A percentile compares a stretch with the other conserved stretches of the same genome.
phyloP scores from a whole-genome alignment of 1,140 invertebrate species.

The Trachymyrmex cornetzi region DNA sequence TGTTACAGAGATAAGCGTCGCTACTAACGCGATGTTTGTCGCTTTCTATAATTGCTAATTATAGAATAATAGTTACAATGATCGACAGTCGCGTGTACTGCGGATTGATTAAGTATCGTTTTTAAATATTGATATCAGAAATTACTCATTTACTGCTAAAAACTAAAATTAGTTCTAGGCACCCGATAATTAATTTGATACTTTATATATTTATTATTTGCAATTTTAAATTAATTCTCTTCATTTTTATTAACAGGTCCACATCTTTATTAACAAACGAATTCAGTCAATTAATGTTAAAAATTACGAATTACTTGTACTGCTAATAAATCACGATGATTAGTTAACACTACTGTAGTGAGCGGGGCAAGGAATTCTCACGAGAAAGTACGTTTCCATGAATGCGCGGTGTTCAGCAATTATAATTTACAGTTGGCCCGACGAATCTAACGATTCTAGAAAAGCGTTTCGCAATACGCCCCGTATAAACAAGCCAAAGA shows the following conservation, averaged over 20 bases:
- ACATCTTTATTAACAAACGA: not conserved
- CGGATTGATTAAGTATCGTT: not conserved
- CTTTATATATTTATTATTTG: not conserved
- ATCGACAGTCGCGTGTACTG: not conserved
- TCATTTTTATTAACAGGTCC: not conserved
- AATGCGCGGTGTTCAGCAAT: conserved; percentile 38
- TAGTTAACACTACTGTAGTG: not conserved
- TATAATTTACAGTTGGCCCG: conserved; percentile 61
- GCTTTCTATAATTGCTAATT: conserved; percentile 63
- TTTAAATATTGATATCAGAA: not conserved
- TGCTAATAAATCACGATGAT: conserved; percentile 20
- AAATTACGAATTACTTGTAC: not conserved
- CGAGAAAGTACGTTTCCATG: conserved; percentile 38
- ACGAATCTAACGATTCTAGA: conserved; percentile 70
- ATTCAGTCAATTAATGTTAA: not conserved
- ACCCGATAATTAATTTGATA: not conserved
- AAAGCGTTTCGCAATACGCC: conserved; percentile 69
- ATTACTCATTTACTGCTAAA: not conserved
- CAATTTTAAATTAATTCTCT: not conserved
- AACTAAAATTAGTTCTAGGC: not conserved
- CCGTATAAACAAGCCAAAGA: conserved; percentile 76
- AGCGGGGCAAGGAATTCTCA: not conserved
- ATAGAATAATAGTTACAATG: too few species aligned
- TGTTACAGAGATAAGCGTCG: conserved; percentile 34
- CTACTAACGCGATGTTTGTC: conserved; percentile 52